Evolutionary conservation across 2,888 invertebrate genomes (phyloP), one percentile per base, ranked within the genome.

Genomic region (Sinodicranocentrus sp.): DNA sequence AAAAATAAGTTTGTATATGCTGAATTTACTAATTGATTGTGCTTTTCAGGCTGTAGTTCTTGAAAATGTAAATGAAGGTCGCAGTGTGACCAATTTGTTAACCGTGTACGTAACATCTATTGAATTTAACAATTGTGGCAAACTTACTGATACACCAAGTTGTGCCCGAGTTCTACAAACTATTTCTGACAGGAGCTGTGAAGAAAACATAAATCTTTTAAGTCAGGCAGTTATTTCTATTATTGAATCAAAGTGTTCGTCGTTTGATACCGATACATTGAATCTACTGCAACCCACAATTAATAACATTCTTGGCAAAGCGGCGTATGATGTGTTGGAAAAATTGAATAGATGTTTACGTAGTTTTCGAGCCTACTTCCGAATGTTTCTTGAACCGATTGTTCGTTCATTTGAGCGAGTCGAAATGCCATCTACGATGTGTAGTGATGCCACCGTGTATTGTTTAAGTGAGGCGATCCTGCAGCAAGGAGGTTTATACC

Each of bases 381-480:
- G 84, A 23, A 68, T 73, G 61, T 85, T 84, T 78, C 26, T 85
- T n/a, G 75, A 80, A 23, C 72, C 84, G 1, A 48, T 85, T 1
- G 63, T 85, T 2, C 1, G 44, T 13, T 80, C 85, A 1, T 85
- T 84, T 15, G 48, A 54, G 21, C 68, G 77, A 19, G 48, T 67
- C 6, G 68, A 52, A 33, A 59, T 28, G 1, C 48, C 77, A 2
- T 6, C 28, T 1, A n/a, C 15, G 33, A 68, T 72, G 2, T 71
- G 67, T 44, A 21, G 5, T 1, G 59, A 71, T 52, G 19, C 48
- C 8, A 17, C 39, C 1, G 57, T 80, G 1, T 78, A 83, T 21
- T 85, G 85, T 54, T 44, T 85, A 6, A 84, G 85, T 73, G 82
- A 85, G 61, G 85, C 84, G 3, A 63, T 84, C 2, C 17, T 85